Base-by-base conservation (phyloP, 37 sponge, comb jelly and placozoan genomes). In the Mnemiopsis leidyi region DNA sequence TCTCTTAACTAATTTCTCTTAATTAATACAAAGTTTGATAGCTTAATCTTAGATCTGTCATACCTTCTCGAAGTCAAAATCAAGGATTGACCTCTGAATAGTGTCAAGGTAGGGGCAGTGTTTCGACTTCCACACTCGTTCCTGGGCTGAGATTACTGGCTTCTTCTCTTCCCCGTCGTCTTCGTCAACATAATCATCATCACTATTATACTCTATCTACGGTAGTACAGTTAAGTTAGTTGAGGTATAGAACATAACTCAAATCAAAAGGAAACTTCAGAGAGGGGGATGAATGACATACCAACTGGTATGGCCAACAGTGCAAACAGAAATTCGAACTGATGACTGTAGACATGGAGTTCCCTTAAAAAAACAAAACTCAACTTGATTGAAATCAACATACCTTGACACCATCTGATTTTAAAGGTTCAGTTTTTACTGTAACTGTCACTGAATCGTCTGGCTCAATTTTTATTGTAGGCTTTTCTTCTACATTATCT, bases 21-120 rank as follows among this genome's bases (percentile, higher is more conserved):
- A n/a, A n/a, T n/a, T n/a, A n/a, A n/a, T n/a, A n/a, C n/a, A n/a
- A n/a, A n/a, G n/a, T n/a, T n/a, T n/a, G n/a, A n/a, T n/a, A n/a
- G n/a, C n/a, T n/a, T n/a, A n/a, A n/a, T n/a, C n/a, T n/a, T n/a
- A n/a, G n/a, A n/a, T n/a, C n/a, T n/a, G n/a, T 13, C 61, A 13
- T 48, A 79, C 82, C 93, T 98, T 98, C 93, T 98, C 99, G 95
- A 98, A 98, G 93, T 98, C 99, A 95, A 98, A 98, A 85, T 98
- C 99, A 30, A 98, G 93, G 31, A 97, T 31, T 9, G 29, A 88
- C 75, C 94, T 94, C 36, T 97, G 92, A 18, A 97, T 97, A 25
- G 97, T 97, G 93, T 97, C 97, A 90, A 97, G 68, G 92, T 95
- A 97, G 1, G 97, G 97, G 92, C 97, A 97, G 29, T 79, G 82